phyloP scores from a whole-genome alignment of 2,797 vertebrate species.

The Lerista edwardsae region DNA sequence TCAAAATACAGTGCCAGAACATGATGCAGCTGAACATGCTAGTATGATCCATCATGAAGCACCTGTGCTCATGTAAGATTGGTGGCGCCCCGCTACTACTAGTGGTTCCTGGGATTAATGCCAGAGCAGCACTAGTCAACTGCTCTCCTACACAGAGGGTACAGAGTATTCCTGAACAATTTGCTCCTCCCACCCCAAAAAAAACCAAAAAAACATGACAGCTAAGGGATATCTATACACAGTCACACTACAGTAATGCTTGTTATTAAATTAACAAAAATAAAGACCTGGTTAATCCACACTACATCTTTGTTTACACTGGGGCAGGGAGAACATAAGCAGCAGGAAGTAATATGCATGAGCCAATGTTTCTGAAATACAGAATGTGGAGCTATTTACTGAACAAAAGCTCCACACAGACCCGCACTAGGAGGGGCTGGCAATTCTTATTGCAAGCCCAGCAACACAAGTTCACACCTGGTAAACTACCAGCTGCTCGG shows the following conservation, averaged over 20 bases:
- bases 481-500: constrained; percentile 82
- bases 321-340: constrained; percentile 87
- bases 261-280: constrained; percentile 91
- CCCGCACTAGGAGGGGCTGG: constrained; percentile 79
- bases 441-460: constrained; percentile 78
- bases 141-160: constrained; percentile 82
- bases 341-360: constrained; percentile 91
- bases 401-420: constrained; percentile 79
- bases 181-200: constrained; percentile 70
- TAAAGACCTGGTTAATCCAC: constrained; percentile 93
- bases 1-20: constrained; percentile 99
- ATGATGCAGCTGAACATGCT: constrained; percentile 98
- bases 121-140: constrained; percentile 81
- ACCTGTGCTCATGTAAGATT: constrained; percentile 90
- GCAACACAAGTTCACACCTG: constrained; percentile 78
- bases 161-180: constrained; percentile 86
- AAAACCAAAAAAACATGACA: constrained; percentile 75
- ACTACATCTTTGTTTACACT: constrained; percentile 86
- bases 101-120: constrained; percentile 91
- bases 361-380: constrained; percentile 85
- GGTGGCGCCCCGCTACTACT: constrained; percentile 83
- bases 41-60: constrained; percentile 91
- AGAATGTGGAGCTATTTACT: constrained; percentile 80
- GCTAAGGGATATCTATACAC: constrained; percentile 85
- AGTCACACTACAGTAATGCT: constrained; percentile 98